Conservation (phyloP, 2,113 vertebrate species). For the Rutilus rutilus region DNA sequence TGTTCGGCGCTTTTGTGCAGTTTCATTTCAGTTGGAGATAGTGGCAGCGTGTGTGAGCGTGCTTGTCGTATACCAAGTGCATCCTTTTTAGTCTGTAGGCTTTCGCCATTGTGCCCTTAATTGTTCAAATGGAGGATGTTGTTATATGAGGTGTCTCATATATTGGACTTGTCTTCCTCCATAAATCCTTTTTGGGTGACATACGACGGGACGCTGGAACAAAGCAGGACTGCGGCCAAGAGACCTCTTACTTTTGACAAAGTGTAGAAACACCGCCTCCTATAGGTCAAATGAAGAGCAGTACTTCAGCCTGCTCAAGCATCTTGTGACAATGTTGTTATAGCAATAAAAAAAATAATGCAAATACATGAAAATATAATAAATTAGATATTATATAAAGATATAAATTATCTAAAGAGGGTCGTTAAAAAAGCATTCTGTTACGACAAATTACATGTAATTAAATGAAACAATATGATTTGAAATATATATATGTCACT, state of each 20-base stretch:
- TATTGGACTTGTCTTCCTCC: slow-evolving; percentile 49
- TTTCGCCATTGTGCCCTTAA: slow-evolving; percentile 47
- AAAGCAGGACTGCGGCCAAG: slow-evolving; percentile 47
- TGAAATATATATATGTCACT: too few species aligned
- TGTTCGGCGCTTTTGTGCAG: not conserved
- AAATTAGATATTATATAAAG: not conserved
- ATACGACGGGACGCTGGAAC: slow-evolving; percentile 45
- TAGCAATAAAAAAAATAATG: too few species aligned
- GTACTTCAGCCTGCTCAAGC: not conserved
- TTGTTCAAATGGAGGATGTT: slow-evolving; percentile 48
- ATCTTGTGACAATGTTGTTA: not conserved
- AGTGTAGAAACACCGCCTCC: slow-evolving; percentile 62
- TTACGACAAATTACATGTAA: not conserved
- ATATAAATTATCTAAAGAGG: not conserved
- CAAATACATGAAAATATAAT: not conserved
- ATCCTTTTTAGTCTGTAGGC: slow-evolving; percentile 27
- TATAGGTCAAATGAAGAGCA: slow-evolving; percentile 43
- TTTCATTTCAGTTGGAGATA: slow-evolving; percentile 16
- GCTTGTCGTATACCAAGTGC: slow-evolving; percentile 9
- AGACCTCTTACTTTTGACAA: slow-evolving; percentile 11
- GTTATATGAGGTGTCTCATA: slow-evolving; percentile 51
- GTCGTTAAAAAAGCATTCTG: not conserved
- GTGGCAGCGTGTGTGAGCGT: slow-evolving; percentile 42
- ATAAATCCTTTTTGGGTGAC: slow-evolving; percentile 45
- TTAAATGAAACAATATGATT: not conserved